These are phyloP conservation scores for Accipiter cooperii DNA, from an alignment of 2,113 vertebrate genomes.

Conservation along the genomic window DNA sequence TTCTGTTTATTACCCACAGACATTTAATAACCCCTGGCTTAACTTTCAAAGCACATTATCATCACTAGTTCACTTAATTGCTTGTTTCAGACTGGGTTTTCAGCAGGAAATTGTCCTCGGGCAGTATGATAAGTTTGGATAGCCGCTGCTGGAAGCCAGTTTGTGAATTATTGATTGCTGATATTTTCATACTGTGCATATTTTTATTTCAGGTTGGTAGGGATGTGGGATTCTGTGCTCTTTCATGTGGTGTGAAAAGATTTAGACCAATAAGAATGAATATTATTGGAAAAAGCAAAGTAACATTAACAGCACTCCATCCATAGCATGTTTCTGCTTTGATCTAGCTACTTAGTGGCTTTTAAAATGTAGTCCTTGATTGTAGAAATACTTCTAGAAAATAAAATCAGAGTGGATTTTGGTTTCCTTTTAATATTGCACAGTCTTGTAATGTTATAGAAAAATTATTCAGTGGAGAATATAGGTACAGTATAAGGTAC, in stretches of 20 bases:
- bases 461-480: background rate
- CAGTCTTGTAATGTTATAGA: background rate
- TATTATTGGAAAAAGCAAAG: background rate
- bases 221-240: background rate
- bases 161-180: slow-evolving; percentile 47
- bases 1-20: slow-evolving; percentile 51
- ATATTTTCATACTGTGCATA: background rate
- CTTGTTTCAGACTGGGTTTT: slow-evolving; percentile 33
- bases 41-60: slow-evolving; percentile 64
- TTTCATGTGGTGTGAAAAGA: background rate
- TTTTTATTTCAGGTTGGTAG: slow-evolving; percentile 2
- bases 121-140: background rate
- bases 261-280: background rate
- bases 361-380: background rate
- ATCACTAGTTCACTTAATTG: slow-evolving; percentile 21
- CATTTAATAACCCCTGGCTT: slow-evolving; percentile 54
- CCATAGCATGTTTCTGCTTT: background rate
- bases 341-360: background rate
- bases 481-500: background rate
- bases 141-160: background rate
- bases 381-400: background rate
- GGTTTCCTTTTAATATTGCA: background rate
- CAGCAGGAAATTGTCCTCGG: slow-evolving; percentile 48
- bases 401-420: background rate
- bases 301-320: background rate